Base-by-base conservation (phyloP, 2,888 invertebrate genomes). In the Aleiodes testaceus region DNA sequence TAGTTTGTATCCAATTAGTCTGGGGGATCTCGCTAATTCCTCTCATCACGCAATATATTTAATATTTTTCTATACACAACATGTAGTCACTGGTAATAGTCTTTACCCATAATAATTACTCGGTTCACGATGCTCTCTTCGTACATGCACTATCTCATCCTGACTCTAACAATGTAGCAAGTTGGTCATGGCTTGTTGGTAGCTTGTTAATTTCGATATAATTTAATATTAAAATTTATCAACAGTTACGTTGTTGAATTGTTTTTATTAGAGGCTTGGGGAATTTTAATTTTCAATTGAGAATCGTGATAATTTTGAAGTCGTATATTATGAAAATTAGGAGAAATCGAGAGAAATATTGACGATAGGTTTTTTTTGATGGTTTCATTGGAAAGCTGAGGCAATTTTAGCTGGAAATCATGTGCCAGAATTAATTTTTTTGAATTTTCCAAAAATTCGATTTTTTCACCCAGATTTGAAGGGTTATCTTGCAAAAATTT, bases 1-100 rank as follows among this genome's bases (percentile, higher is more conserved):
- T 76, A 70, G 76, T 75, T 74, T 73, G 74, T 69, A 70, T 53
- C 74, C 73, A 75, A 75, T 77, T 74, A 76, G 72, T 70, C 63
- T 12, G 64, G 72, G 64, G 69, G 63, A 70, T 72, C 70, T 68
- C 52, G 73, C 69, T 76, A 74, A 76, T 76, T 76, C 72, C 67
- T 72, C 66, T 72, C 74, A 70, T 59, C 76, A 74, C 76, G 73
- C 74, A 73, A 76, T 69, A 68, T 45, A 42, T 63, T 66, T 59
- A 36, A 42, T 59, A 36, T 42, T 59, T 59, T 18, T 30, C 59
- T 59, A 59, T 59, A 59, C 5, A 59, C 36, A 16, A 59, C 42
- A 55, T 55, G n/a, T 36, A 59, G 42, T 42, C 14, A 59, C 59
- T 30, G 36, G 36, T 45, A 63, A 45, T 45, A 63, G 22, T 45